Conservation (phyloP, 92 coral and sea anemone species). For the Anthopleura xanthogrammica region DNA sequence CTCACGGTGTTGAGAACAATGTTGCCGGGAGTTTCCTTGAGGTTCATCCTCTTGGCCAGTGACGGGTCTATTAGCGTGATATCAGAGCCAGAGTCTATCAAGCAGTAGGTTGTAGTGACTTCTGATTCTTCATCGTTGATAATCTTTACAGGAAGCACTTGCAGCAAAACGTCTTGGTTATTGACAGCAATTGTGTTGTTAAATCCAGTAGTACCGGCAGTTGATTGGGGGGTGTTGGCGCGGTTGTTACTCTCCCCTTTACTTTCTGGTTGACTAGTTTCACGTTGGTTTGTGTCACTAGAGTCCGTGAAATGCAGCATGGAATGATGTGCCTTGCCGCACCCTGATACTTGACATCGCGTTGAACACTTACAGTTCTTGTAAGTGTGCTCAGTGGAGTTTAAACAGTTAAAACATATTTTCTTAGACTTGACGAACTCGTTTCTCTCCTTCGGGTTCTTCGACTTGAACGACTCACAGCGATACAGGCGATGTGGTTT, state of each 20-base stretch:
- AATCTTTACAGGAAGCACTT: slow-evolving; percentile 53
- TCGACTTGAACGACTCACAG: slow-evolving; percentile 49
- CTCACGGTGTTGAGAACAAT: slow-evolving; percentile 52
- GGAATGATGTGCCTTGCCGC: slow-evolving; percentile 59
- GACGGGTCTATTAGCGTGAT: slow-evolving; percentile 60
- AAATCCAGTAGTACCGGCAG: neutral
- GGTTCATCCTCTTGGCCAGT: slow-evolving; percentile 39
- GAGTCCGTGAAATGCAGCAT: slow-evolving; percentile 42
- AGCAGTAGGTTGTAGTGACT: slow-evolving; percentile 44
- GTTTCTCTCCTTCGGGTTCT: slow-evolving; percentile 35
- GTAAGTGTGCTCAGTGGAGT: slow-evolving; percentile 44
- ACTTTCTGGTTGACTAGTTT: neutral
- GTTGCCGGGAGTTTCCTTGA: slow-evolving; percentile 41
- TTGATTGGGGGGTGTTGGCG: neutral
- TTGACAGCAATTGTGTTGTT: slow-evolving; percentile 8
- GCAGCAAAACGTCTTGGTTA: slow-evolving; percentile 42
- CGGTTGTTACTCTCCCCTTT: neutral
- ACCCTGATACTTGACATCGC: slow-evolving; percentile 43
- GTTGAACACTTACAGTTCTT: slow-evolving; percentile 41
- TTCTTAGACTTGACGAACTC: slow-evolving; percentile 42
- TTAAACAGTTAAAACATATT: slow-evolving; percentile 58
- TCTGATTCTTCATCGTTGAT: slow-evolving; percentile 37
- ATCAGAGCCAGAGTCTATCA: slow-evolving; percentile 58
- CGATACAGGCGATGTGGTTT: slow-evolving; percentile 45
- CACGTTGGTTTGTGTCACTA: slow-evolving; percentile 9